Base-by-base conservation (phyloP, 2,797 vertebrate species). In the Champsocephalus gunnari region DNA sequence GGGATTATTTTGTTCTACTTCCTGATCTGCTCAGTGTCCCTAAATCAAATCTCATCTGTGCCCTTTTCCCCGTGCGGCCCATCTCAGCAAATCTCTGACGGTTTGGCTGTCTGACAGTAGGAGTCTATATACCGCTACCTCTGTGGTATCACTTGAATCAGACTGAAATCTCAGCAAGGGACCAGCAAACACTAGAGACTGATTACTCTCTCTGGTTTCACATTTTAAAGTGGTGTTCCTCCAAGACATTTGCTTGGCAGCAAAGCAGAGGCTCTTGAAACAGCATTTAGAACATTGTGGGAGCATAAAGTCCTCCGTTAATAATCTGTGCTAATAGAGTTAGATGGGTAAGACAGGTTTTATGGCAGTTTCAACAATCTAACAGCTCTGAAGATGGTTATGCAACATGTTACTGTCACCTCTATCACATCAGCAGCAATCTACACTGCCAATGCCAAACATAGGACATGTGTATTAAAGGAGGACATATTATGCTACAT, bases 21-120 rank as follows among this genome's bases (percentile, higher is more conserved):
- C 72, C 83, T 92, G 89, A 94, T 93, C 90, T 93, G 78, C 84
- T 87, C 77, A 65, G 75, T 86, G 84, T 88, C 83, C 81, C 68
- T 69, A 85, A 88, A 92, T 91, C 86, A 91, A 88, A 92, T 90
- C 90, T 92, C 85, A 80, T 82, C 63, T 9, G 78, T 77, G 81
- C 83, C 69, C 81, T 87, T 89, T 87, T 86, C 81, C 81, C 69
- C 49, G 49, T 73, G 79, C 13, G 12, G 72, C 47, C 66, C 64
- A 38, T 83, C 82, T 73, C 65, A 64, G 78, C 61, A 83, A 73
- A 85, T 77, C 87, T 90, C 83, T 28, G 28, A 4, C 73, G 56
- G 75, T 79, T 68, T 81, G 75, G 67, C 71, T 77, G 66, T 58
- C 61, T 86, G 75, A 62, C 68, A 50, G 68, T 24, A 2, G 3